These are phyloP conservation scores for Lacerta viridis DNA, from an alignment of 2,797 vertebrate species.

Conservation along the genomic window DNA sequence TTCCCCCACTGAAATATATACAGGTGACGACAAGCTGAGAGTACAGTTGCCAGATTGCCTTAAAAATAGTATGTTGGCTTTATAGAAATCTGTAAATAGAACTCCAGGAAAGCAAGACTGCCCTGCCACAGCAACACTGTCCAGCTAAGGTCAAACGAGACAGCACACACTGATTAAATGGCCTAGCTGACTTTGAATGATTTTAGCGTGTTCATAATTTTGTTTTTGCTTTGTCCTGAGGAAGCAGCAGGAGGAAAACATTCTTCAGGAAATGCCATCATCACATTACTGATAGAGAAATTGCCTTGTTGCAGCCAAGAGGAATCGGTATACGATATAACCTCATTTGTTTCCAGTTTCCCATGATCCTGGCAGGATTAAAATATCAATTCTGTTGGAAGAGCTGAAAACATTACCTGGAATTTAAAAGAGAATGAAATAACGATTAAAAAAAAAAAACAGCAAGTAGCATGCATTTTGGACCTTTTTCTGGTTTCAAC, in stretches of 20 bases:
- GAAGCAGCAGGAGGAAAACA: slow-evolving; percentile 47
- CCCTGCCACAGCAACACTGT: slow-evolving; percentile 1
- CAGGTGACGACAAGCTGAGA: background rate
- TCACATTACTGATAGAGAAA: slow-evolving; percentile 29
- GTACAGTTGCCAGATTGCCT: background rate
- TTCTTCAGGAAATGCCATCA: slow-evolving; percentile 14
- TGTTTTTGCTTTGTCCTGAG: slow-evolving; percentile 14
- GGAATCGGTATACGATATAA: background rate
- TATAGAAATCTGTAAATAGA: slow-evolving; percentile 2
- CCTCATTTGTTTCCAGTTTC: slow-evolving; percentile 36
- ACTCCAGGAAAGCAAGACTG: background rate
- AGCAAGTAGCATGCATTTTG: slow-evolving; percentile 25
- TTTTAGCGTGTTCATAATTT: background rate
- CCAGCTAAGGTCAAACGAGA: slow-evolving; percentile 10
- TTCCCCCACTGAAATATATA: background rate
- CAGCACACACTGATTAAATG: background rate
- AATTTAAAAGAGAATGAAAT: background rate
- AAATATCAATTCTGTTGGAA: slow-evolving; percentile 31
- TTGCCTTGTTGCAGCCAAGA: slow-evolving; percentile 12
- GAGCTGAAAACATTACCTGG: slow-evolving; percentile 5
- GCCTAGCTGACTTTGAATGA: slow-evolving; percentile 18
- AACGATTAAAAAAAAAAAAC: background rate
- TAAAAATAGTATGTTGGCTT: slow-evolving; percentile 13
- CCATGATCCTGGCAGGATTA: slow-evolving; percentile 33
- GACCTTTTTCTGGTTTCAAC: slow-evolving; percentile 27